These are phyloP conservation scores for Pantala flavescens DNA, from an alignment of 1,140 invertebrate species.

Conservation along the genomic window DNA sequence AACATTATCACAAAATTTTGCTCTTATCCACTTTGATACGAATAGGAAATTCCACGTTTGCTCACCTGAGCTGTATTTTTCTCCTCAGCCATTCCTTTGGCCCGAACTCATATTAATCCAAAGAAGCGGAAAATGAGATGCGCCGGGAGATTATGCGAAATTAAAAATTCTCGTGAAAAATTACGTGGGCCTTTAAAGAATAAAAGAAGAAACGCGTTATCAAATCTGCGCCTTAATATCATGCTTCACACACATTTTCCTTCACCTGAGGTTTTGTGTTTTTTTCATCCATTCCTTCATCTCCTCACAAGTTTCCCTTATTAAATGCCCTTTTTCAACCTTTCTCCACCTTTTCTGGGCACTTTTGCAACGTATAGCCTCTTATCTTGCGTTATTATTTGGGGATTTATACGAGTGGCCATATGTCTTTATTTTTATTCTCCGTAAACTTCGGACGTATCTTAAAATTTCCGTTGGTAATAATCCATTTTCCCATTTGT, in stretches of 20 bases:
- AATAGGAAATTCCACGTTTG: too few species aligned
- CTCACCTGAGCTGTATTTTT: too few species aligned
- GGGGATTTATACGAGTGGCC: too few species aligned
- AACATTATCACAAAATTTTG: too few species aligned
- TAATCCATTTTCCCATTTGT: too few species aligned
- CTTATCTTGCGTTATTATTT: too few species aligned
- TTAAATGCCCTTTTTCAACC: not conserved
- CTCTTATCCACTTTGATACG: too few species aligned
- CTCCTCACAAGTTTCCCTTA: not conserved
- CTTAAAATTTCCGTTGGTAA: too few species aligned
- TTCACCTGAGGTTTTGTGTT: not conserved
- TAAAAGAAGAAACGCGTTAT: not conserved
- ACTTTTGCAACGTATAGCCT: too few species aligned
- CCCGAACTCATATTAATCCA: not conserved
- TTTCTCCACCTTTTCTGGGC: not conserved
- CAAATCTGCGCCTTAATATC: not conserved
- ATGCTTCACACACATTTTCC: not conserved
- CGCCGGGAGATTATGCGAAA: not conserved
- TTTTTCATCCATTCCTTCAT: not conserved
- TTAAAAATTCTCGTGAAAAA: not conserved
- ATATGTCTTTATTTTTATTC: too few species aligned
- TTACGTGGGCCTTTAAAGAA: not conserved
- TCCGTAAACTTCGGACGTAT: too few species aligned
- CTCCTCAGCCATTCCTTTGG: too few species aligned
- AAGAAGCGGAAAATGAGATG: not conserved